Conservation (phyloP, 2,888 invertebrate genomes). For the Azorinus chamasolen region DNA sequence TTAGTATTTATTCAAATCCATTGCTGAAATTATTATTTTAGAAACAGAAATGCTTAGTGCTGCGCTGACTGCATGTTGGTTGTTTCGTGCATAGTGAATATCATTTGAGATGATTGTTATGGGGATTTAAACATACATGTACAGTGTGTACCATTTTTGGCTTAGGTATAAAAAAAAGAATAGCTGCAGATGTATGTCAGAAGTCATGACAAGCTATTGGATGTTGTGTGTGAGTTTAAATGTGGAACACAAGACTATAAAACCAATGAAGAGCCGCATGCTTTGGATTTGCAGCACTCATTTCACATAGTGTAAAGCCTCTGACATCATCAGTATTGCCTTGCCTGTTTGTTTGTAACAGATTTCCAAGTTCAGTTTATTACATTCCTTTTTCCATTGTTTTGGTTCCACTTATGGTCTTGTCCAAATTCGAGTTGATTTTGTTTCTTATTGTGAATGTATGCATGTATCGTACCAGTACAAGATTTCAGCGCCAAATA, state of each 20-base stretch:
- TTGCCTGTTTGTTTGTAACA: slow-evolving; percentile 54
- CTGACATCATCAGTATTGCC: slow-evolving; percentile 65
- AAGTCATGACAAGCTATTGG: too few species aligned
- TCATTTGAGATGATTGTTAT: neutral
- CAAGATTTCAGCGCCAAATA: slow-evolving; percentile 7
- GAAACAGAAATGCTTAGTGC: too few species aligned
- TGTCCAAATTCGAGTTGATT: slow-evolving; percentile 11
- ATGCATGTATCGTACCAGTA: slow-evolving; percentile 29
- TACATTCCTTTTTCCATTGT: slow-evolving; percentile 43
- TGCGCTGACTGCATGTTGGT: too few species aligned
- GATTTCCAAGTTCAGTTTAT: slow-evolving; percentile 40
- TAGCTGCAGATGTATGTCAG: too few species aligned
- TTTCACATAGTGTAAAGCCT: slow-evolving; percentile 43
- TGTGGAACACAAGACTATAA: too few species aligned
- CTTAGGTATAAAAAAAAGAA: too few species aligned
- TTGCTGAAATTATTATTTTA: neutral
- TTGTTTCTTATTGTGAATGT: slow-evolving; percentile 19
- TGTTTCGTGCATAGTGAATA: neutral
- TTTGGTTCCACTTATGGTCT: slow-evolving; percentile 26
- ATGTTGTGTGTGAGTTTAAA: too few species aligned
- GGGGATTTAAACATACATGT: too few species aligned
- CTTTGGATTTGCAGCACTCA: slow-evolving; percentile 46
- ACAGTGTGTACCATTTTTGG: too few species aligned
- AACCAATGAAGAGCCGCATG: neutral
- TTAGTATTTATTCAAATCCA: too few species aligned